Conservation (phyloP, 2,797 vertebrate genomes). For the Enteromius thamalakanensis region DNA sequence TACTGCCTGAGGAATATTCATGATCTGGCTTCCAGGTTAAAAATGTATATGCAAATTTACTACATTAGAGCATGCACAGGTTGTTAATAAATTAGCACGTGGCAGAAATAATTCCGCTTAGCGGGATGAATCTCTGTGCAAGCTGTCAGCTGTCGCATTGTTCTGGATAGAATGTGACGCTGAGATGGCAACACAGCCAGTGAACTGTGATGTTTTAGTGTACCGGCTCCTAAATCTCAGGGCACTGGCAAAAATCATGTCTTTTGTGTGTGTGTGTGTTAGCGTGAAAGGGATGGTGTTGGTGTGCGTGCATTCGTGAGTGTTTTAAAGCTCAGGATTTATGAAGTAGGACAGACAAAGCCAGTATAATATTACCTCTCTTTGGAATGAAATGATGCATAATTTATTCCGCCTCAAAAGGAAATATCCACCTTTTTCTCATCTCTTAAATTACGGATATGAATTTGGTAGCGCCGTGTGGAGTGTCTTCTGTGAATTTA, state of each 20-base stretch:
- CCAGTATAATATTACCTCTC: conserved; percentile 49
- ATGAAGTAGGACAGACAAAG: conserved; percentile 52
- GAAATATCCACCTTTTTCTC: conserved; percentile 38
- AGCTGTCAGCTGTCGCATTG: conserved; percentile 92
- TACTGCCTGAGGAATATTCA: conserved; percentile 72
- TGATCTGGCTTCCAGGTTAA: conserved; percentile 79
- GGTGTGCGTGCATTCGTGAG: conserved; percentile 42
- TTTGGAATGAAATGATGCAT: conserved; percentile 51
- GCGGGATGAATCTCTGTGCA: conserved; percentile 89
- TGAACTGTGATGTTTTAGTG: conserved; percentile 83
- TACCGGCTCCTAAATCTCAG: conserved; percentile 70
- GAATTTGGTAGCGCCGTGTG: conserved; percentile 33
- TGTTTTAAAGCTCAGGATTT: conserved; percentile 48
- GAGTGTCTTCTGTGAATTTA: conserved; percentile 33
- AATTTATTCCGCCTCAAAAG: conserved; percentile 53
- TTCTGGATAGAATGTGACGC: conserved; percentile 80
- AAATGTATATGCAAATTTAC: conserved; percentile 86
- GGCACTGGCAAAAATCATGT: conserved; percentile 51
- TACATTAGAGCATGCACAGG: conserved; percentile 86
- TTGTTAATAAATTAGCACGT: conserved; percentile 91
- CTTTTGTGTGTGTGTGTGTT: conserved; percentile 42
- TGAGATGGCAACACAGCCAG: conserved; percentile 81
- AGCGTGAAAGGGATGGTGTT: conserved; percentile 34
- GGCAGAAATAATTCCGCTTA: conserved; percentile 95
- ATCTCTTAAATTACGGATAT: conserved; percentile 41